Evolutionary conservation across 2,113 vertebrate genomes (phyloP).

Genomic region (Tichodroma muraria): DNA sequence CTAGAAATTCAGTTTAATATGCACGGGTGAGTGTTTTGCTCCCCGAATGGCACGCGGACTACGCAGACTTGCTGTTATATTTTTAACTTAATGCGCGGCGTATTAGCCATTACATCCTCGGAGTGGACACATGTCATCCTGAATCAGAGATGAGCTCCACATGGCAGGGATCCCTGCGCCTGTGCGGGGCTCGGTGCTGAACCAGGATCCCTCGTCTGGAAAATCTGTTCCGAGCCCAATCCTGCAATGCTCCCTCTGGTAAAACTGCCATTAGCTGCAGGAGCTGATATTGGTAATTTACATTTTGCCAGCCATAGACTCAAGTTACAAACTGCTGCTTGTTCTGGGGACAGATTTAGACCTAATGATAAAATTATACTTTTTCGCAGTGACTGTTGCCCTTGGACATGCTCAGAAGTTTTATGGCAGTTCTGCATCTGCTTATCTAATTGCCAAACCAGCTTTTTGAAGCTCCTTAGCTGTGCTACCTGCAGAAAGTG

Average conservation of each 20-base stretch:
- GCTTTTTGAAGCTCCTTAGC: conserved; percentile 20
- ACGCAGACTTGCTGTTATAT: conserved; percentile 40
- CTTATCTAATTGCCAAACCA: conserved; percentile 17
- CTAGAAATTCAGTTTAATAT: conserved; percentile 39
- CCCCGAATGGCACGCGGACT: conserved; percentile 5
- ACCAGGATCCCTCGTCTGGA: not conserved
- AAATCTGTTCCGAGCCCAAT: conserved; percentile 47
- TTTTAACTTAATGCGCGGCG: conserved; percentile 30
- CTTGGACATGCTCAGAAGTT: conserved; percentile 60
- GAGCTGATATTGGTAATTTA: conserved; percentile 55
- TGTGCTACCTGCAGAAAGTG: conserved; percentile 45
- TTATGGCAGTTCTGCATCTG: conserved; percentile 58
- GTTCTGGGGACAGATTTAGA: conserved; percentile 67
- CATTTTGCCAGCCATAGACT: conserved; percentile 30
- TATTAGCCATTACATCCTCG: conserved; percentile 28
- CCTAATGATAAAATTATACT: conserved; percentile 67
- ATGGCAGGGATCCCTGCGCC: conserved; percentile 25
- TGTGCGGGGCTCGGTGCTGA: not conserved
- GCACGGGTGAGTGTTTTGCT: conserved; percentile 22
- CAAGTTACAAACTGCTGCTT: not conserved
- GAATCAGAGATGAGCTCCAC: conserved; percentile 31
- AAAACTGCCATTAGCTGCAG: conserved; percentile 52
- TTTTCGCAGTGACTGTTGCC: conserved; percentile 45
- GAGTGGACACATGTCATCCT: conserved; percentile 47
- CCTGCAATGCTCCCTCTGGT: conserved; percentile 20